Evolutionary conservation across 2,113 vertebrate genomes (phyloP).

Genomic region (Rattus norvegicus): GRCr8 NC_086024.1:143558501-143559000

Average conservation of each 20-base stretch:
- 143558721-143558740: not conserved
- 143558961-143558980: not conserved
- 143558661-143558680: not conserved
- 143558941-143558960: not conserved
- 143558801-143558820: not conserved
- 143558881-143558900: not conserved
- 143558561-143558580: slow-evolving; percentile 55
- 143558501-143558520: not conserved
- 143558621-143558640: not conserved
- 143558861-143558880: not conserved
- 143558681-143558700: not conserved
- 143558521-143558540: not conserved
- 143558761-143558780: not conserved
- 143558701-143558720: not conserved
- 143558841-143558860: not conserved
- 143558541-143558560: not conserved
- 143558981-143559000: not conserved
- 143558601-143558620: slow-evolving; percentile 6
- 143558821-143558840: not conserved
- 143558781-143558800: not conserved
- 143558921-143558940: not conserved
- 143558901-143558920: too few species aligned
- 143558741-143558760: not conserved
- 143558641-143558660: not conserved
- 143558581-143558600: slow-evolving; percentile 65